These are phyloP conservation scores for Cygnus olor DNA, from an alignment of 2,797 vertebrate species.

Conservation along the genomic window DNA sequence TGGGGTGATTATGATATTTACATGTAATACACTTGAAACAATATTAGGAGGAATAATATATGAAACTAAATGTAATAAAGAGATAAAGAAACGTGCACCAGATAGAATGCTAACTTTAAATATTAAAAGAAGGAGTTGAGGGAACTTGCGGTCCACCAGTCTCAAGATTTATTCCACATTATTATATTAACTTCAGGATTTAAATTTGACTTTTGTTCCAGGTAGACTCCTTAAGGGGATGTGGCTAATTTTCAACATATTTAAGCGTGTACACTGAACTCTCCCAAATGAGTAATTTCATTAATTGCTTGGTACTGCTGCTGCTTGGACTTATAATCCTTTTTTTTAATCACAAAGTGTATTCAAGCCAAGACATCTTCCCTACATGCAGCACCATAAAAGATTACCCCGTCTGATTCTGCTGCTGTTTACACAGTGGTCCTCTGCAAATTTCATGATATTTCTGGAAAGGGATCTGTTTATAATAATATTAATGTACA, in stretches of 20 bases:
- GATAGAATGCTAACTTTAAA: background rate
- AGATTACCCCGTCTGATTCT: slow-evolving; percentile 24
- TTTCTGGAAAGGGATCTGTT: slow-evolving; percentile 62
- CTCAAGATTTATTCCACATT: slow-evolving; percentile 44
- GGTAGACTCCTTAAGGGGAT: slow-evolving; percentile 53
- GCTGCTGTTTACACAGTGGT: slow-evolving; percentile 49
- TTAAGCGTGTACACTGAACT: slow-evolving; percentile 61
- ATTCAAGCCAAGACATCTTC: slow-evolving; percentile 17
- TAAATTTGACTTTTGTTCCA: slow-evolving; percentile 61
- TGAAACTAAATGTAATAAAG: slow-evolving; percentile 1
- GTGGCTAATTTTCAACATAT: slow-evolving; percentile 62
- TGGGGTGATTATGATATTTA: background rate
- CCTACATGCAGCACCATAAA: background rate
- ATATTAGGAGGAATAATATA: background rate
- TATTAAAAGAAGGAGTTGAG: background rate
- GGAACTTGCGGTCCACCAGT: background rate
- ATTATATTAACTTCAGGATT: slow-evolving; percentile 58
- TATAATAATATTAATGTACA: slow-evolving; percentile 34
- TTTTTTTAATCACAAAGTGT: slow-evolving; percentile 50
- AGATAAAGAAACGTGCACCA: background rate
- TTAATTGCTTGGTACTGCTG: slow-evolving; percentile 64
- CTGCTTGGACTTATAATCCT: slow-evolving; percentile 46
- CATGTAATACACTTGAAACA: background rate
- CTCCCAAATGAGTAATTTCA: slow-evolving; percentile 69
- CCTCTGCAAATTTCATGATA: slow-evolving; percentile 51